A percentile compares a stretch with the other conserved stretches of the same genome.
These are phyloP conservation scores for Augochlora pura DNA, from an alignment of 1,140 invertebrate species.

Conservation along the genomic window DNA sequence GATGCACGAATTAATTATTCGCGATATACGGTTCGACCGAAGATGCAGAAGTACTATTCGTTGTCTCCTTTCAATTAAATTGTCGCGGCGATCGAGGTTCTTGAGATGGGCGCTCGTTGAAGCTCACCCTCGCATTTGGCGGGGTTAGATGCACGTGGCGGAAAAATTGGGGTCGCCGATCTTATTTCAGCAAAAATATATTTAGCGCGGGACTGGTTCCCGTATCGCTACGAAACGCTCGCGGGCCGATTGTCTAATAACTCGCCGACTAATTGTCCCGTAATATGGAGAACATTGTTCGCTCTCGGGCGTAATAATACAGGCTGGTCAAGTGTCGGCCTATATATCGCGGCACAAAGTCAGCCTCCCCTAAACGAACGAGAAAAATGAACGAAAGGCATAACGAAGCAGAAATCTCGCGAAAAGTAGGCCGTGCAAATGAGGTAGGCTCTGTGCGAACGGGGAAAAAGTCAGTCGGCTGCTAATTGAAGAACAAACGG, in stretches of 20 bases:
- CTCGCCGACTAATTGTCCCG: not conserved
- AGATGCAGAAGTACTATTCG: no score
- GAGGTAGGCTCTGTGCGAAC: constrained; percentile 64
- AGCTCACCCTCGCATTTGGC: no score
- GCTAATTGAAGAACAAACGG: constrained; percentile 76
- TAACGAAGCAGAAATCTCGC: constrained; percentile 30
- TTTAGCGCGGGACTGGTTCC: no score
- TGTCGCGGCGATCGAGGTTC: no score
- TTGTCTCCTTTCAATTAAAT: no score
- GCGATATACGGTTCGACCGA: no score
- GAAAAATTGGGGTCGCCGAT: no score
- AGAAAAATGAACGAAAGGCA: constrained; percentile 2
- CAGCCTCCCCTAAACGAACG: not conserved
- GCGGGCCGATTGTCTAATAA: no score
- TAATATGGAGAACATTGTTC: not conserved
- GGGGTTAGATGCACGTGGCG: no score
- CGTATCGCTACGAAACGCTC: no score
- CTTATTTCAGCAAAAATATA: no score
- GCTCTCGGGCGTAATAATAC: not conserved
- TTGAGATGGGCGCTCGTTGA: no score
- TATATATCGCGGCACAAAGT: not conserved
- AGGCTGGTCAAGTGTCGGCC: not conserved
- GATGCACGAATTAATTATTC: not conserved
- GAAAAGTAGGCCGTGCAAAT: constrained; percentile 74
- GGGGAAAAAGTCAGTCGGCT: constrained; percentile 55